Conservation (phyloP, 2,113 vertebrate genomes). For the Manacus vitellinus region DNA sequence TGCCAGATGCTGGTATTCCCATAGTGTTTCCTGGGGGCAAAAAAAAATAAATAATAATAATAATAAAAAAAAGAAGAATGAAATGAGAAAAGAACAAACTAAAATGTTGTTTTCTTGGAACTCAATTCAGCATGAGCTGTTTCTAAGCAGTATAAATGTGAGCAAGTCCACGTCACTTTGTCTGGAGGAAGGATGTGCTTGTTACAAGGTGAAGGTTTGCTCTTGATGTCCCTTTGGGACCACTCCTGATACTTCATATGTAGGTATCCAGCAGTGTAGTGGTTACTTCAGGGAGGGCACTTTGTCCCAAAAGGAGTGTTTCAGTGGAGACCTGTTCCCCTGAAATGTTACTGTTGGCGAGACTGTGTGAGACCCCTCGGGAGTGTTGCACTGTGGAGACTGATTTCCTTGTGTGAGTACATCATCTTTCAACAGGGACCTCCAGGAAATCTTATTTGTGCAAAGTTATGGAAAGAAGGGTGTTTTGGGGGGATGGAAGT, state of each 20-base stretch:
- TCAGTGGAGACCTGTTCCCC: not conserved
- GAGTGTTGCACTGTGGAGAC: not conserved
- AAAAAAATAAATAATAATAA: not conserved
- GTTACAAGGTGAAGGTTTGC: not conserved
- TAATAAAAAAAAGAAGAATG: not conserved
- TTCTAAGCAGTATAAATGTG: not conserved
- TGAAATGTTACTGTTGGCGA: not conserved
- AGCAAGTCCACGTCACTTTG: not conserved
- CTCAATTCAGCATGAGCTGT: not conserved
- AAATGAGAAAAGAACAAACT: not conserved
- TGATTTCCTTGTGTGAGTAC: not conserved
- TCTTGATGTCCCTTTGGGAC: not conserved
- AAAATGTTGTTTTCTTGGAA: not conserved
- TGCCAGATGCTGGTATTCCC: not conserved
- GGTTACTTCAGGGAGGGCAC: not conserved
- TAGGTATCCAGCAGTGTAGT: not conserved
- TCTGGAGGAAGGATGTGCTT: not conserved
- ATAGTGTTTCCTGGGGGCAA: not conserved
- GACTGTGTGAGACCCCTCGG: not conserved
- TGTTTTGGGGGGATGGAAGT: not conserved
- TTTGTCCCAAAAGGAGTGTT: not conserved
- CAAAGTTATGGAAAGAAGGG: not conserved
- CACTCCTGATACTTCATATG: not conserved
- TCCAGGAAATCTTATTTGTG: not conserved
- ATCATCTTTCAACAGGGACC: not conserved